Conservation (phyloP, 2,113 vertebrate species). For the Brachirus orientalis region DNA sequence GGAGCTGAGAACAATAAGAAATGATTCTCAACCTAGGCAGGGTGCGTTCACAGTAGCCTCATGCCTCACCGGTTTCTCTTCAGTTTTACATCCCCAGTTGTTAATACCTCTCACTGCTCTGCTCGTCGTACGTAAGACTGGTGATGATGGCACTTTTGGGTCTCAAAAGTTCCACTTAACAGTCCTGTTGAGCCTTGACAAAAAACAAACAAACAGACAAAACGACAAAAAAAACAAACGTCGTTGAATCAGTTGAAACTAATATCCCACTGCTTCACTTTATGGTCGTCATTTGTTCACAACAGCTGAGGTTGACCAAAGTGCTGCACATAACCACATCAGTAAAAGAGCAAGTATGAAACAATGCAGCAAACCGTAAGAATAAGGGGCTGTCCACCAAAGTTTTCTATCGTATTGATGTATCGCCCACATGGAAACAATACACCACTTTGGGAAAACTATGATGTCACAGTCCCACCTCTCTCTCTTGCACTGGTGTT, state of each 20-base stretch:
- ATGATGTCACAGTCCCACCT: no score
- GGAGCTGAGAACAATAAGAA: conserved; percentile 57
- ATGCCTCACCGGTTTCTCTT: conserved; percentile 56
- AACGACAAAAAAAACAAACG: neutral
- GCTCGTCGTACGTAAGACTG: conserved; percentile 25
- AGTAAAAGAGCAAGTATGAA: no score
- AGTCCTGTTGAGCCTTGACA: neutral
- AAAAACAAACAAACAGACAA: no score
- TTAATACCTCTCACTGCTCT: conserved; percentile 60
- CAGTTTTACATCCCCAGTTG: conserved; percentile 62
- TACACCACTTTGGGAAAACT: no score
- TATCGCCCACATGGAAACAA: no score
- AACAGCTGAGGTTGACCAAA: no score
- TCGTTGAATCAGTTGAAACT: conserved; percentile 5
- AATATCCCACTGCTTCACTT: conserved; percentile 6
- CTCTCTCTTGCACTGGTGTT: no score
- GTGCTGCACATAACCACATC: no score
- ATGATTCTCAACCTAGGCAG: conserved; percentile 51
- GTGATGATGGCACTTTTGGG: conserved; percentile 28
- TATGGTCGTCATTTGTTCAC: no score
- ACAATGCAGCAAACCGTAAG: no score
- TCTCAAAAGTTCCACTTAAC: conserved; percentile 11
- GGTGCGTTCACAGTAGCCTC: conserved; percentile 48
- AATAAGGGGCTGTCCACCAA: no score
- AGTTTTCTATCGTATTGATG: no score